phyloP scores from a whole-genome alignment of 2,888 invertebrate genomes.

The Drosophila buzzatii region DNA sequence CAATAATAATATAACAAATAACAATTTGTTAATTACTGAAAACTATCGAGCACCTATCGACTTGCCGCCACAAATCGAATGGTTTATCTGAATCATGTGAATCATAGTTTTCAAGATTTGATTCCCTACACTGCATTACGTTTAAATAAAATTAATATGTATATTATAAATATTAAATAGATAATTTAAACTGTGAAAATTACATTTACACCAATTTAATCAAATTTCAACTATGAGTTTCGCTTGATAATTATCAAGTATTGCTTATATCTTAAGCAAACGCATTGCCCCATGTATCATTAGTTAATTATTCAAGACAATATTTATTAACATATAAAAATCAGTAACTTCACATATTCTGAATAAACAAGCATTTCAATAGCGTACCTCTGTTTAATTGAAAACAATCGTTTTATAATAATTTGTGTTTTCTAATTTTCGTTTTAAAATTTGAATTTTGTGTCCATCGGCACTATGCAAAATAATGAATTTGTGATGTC shows the following conservation, averaged over 20 bases:
- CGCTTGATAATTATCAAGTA: not conserved
- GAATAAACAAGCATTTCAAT: not conserved
- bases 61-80: not conserved
- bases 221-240: too few species aligned
- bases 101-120: not conserved
- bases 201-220: too few species aligned
- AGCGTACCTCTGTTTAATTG: too few species aligned
- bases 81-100: not conserved
- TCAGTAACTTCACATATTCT: not conserved
- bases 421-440: not conserved
- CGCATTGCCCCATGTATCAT: too few species aligned
- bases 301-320: too few species aligned
- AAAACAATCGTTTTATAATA: not conserved
- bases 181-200: too few species aligned
- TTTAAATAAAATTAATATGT: too few species aligned
- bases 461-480: not conserved
- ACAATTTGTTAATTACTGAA: too few species aligned
- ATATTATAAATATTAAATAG: too few species aligned
- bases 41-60: not conserved
- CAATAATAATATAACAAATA: too few species aligned
- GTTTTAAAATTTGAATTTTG: not conserved
- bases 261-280: not conserved
- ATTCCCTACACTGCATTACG: not conserved
- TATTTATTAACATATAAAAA: too few species aligned
- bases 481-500: conserved; percentile 23